phyloP scores from a whole-genome alignment of 1,140 invertebrate genomes.

The Cotesia chilonis region DNA sequence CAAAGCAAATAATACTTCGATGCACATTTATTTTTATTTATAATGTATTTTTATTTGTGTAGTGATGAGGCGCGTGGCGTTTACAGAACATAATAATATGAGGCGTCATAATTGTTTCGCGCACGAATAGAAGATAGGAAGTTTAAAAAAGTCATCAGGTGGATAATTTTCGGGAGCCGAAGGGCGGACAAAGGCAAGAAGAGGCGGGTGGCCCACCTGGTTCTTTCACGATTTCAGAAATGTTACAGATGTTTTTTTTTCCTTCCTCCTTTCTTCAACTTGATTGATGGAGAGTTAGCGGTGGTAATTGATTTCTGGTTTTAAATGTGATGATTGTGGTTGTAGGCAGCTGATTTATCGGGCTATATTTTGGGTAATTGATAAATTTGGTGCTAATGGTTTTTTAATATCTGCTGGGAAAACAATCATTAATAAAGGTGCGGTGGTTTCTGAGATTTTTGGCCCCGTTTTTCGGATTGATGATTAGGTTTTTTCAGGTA shows the following conservation, averaged over 20 bases:
- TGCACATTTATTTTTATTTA: not conserved
- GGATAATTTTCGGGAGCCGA: not conserved
- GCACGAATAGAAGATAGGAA: not conserved
- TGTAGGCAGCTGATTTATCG: no score
- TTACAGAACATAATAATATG: not conserved
- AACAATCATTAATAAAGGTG: no score
- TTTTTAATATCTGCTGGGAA: no score
- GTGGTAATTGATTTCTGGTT: not conserved
- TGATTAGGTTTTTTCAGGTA: no score
- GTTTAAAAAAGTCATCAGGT: conserved; percentile 3
- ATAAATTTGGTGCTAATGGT: no score
- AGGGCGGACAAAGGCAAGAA: not conserved
- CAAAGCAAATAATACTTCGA: not conserved
- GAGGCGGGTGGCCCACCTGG: not conserved
- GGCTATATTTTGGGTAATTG: no score
- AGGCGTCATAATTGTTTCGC: conserved; percentile 7
- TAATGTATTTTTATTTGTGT: no score
- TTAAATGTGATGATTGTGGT: no score
- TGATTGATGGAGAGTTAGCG: not conserved
- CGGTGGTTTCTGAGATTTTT: no score
- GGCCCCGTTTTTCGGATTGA: no score
- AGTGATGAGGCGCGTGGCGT: not conserved
- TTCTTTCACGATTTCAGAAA: not conserved
- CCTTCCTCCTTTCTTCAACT: not conserved
- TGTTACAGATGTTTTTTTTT: no score